phyloP scores from a whole-genome alignment of 1,140 invertebrate genomes.

The Teleopsis dalmanni region DNA sequence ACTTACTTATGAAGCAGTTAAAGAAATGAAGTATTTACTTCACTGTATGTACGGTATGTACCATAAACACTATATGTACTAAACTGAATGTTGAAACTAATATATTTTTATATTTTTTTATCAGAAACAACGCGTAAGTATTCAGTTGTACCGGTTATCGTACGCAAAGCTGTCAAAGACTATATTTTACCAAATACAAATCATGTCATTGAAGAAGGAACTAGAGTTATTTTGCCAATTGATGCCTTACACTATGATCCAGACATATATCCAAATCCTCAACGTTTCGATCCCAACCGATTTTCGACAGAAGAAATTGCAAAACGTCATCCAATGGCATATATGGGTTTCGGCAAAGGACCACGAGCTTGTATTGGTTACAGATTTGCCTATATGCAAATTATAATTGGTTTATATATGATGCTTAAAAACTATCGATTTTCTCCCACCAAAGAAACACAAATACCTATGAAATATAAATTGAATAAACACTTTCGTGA shows the following conservation, averaged over 20 bases:
- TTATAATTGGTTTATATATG: conserved; percentile 32
- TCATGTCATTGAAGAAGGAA: too few relatives aligned
- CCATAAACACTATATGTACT: not conserved
- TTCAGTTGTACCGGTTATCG: not conserved
- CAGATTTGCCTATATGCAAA: conserved; percentile 41
- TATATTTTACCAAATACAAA: too few relatives aligned
- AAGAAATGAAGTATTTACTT: conserved; percentile 52
- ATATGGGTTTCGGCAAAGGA: conserved; percentile 52
- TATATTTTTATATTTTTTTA: not conserved
- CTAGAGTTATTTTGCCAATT: conserved; percentile 10
- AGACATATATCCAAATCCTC: conserved; percentile 45
- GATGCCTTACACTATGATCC: conserved; percentile 24
- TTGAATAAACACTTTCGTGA: conserved; percentile 15
- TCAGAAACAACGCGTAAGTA: not conserved
- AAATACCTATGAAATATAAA: conserved; percentile 8
- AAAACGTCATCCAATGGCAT: conserved; percentile 43
- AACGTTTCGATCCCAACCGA: conserved; percentile 54
- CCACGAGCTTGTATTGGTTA: conserved; percentile 51
- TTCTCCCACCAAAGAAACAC: conserved; percentile 17
- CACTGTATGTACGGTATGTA: conserved; percentile 45
- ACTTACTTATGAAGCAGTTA: conserved; percentile 50
- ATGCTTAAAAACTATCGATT: conserved; percentile 33
- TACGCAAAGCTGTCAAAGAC: not conserved
- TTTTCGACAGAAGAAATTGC: conserved; percentile 45
- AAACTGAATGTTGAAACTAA: not conserved